A percentile compares a stretch with the other conserved stretches of the same genome.
phyloP scores from a whole-genome alignment of 1,140 invertebrate genomes.

The Dolichoris vasculosae region DNA sequence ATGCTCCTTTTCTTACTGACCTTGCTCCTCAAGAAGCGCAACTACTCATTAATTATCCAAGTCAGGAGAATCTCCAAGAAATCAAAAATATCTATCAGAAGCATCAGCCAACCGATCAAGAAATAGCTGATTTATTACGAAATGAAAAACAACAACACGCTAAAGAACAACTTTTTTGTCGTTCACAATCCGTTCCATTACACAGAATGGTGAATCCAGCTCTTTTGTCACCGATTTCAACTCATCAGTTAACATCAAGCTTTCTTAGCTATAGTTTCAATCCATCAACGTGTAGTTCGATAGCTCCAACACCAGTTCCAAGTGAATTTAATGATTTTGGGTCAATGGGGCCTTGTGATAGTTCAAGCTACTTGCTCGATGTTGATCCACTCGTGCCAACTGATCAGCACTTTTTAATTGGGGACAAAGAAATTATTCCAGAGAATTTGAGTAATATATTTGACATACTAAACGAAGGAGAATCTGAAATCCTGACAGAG shows the following conservation, averaged over 20 bases:
- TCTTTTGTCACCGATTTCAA: slow-evolving; percentile 65
- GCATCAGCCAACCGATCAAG: slow-evolving; percentile 65
- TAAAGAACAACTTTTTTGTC: slow-evolving; percentile 71
- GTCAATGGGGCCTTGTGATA: slow-evolving; percentile 75
- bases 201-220: slow-evolving; percentile 77
- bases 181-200: slow-evolving; percentile 86
- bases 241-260: slow-evolving; percentile 60
- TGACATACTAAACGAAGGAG: slow-evolving; percentile 68
- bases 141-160: slow-evolving; percentile 57
- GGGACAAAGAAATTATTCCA: slow-evolving; percentile 68
- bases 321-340: slow-evolving; percentile 82
- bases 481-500: slow-evolving; percentile 62
- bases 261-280: slow-evolving; percentile 69
- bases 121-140: slow-evolving; percentile 69
- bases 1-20: slow-evolving; percentile 61
- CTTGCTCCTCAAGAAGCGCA: slow-evolving; percentile 67
- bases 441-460: slow-evolving; percentile 72
- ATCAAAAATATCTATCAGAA: slow-evolving; percentile 65
- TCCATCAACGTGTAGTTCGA: slow-evolving; percentile 78
- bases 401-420: slow-evolving; percentile 67
- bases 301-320: slow-evolving; percentile 81
- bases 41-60: slow-evolving; percentile 72
- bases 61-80: slow-evolving; percentile 71
- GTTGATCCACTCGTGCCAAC: slow-evolving; percentile 65
- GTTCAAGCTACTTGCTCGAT: slow-evolving; percentile 69